Evolutionary conservation across 2,888 invertebrate species (phyloP), one percentile per base, ranked within the genome.

Genomic region (Beris chalybata): DNA sequence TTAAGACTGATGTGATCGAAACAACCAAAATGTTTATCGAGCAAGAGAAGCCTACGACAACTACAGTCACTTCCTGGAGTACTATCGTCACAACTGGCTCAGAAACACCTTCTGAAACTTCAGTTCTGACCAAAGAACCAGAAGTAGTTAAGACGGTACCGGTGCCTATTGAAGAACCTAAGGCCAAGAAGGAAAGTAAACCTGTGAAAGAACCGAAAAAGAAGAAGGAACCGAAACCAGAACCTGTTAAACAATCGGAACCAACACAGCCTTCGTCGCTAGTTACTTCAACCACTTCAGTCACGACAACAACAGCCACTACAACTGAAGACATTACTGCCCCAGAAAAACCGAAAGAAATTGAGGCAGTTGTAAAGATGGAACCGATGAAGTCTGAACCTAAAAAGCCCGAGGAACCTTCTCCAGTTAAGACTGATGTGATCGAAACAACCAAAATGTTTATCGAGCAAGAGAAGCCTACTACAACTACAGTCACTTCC

Each of bases 201-300:
- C 22, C 15, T 2, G 29, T 29, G 11, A 45, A 45, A 7, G 56
- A 15, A 32, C n/a, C 22, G 7, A 43, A 56, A 38, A 11, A 5
- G 22, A 56, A 58, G 9, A 44, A 45, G 44, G 47, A 61, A 31
- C 43, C 32, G 2, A 29, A 45, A 45, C 11, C 45, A 58, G 58
- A 29, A 45, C n/a, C 58, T 12, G 0, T 4, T 0, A 30, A 29
- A 1, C 4, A 58, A 15, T 7, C 29, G 12, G 11, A n/a, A 43
- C 15, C 4, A 4, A n/a, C 5, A 4, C 7, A 13, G 4, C 5
- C 45, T 13, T 29, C 47, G 4, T 7, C 45, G 5, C 12, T 29
- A 45, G 11, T 45, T 12, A 58, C 47, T 29, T 29, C 45, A 9
- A 44, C 29, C 38, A 55, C 45, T 12, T 15, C 44, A 2, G 45